Percentiles rank a stretch among this genome's conserved stretches.
Conservation (phyloP, 2,113 vertebrate species). For the Hepsetus odoe region DNA sequence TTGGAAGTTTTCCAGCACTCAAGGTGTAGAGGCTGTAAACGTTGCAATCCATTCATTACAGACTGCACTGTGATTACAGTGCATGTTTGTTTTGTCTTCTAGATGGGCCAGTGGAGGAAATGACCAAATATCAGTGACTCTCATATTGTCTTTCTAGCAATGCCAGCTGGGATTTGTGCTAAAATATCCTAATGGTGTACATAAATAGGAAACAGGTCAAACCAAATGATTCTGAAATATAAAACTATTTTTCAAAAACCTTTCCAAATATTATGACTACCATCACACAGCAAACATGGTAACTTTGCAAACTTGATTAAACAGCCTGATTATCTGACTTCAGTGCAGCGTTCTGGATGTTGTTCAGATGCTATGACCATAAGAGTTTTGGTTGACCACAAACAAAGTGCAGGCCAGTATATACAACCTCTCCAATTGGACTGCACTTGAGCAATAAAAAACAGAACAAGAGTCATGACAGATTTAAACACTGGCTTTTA, state of each 20-base stretch:
- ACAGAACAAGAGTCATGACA: slow-evolving; percentile 34
- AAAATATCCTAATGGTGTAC: background rate
- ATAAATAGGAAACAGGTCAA: background rate
- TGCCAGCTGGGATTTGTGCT: background rate
- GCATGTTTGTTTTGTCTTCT: background rate
- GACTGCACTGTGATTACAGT: background rate
- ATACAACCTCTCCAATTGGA: slow-evolving; percentile 58
- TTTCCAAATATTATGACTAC: slow-evolving; percentile 4
- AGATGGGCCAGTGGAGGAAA: background rate
- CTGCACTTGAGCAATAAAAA: slow-evolving; percentile 33
- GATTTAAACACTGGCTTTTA: slow-evolving; percentile 37
- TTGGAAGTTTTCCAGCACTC: background rate
- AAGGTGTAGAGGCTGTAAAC: background rate
- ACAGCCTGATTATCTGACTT: slow-evolving; percentile 28
- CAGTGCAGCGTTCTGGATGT: slow-evolving; percentile 41
- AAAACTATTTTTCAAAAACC: slow-evolving; percentile 6
- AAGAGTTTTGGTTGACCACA: slow-evolving; percentile 57
- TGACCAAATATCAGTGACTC: background rate
- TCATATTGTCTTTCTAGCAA: background rate
- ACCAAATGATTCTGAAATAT: slow-evolving; percentile 10
- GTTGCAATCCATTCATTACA: background rate
- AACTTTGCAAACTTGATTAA: slow-evolving; percentile 17
- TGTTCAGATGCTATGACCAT: slow-evolving; percentile 44
- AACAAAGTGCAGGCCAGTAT: slow-evolving; percentile 45
- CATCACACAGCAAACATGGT: slow-evolving; percentile 22